Conservation (phyloP, 1,140 invertebrate species). For the Cataglyphis hispanica region DNA sequence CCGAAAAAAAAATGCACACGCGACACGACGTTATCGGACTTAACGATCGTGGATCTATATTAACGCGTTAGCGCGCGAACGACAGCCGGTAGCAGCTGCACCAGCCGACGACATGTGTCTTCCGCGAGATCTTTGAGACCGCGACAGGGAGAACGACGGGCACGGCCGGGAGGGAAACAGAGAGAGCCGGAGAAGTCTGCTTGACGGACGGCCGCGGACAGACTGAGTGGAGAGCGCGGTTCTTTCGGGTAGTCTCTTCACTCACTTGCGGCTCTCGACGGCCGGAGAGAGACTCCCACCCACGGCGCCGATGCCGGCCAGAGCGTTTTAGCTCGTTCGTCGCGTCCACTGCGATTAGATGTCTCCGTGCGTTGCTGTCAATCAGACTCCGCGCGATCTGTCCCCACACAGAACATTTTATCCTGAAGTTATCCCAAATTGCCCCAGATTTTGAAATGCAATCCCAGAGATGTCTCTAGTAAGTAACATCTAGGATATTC, state of each 20-base stretch:
- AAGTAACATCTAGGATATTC: too few relatives aligned
- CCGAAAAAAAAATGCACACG: not conserved
- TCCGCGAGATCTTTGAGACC: slow-evolving; percentile 36
- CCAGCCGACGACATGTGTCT: slow-evolving; percentile 68
- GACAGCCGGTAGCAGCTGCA: slow-evolving; percentile 50
- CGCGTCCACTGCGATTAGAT: not conserved
- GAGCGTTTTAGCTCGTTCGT: not conserved
- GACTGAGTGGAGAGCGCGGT: slow-evolving; percentile 70
- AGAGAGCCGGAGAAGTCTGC: slow-evolving; percentile 65
- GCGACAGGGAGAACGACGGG: not conserved
- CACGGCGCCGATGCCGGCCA: slow-evolving; percentile 36
- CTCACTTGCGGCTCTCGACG: slow-evolving; percentile 60
- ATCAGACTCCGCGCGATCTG: not conserved
- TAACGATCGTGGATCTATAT: not conserved
- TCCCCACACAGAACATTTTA: too few relatives aligned
- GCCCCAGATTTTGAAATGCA: too few relatives aligned
- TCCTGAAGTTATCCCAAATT: too few relatives aligned
- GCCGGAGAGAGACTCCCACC: slow-evolving; percentile 59
- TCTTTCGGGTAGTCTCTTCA: slow-evolving; percentile 75
- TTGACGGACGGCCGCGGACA: slow-evolving; percentile 75
- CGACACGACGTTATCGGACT: not conserved
- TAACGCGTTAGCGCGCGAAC: not conserved
- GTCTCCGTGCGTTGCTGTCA: not conserved
- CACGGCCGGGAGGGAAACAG: not conserved
- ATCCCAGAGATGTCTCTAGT: too few relatives aligned